phyloP scores from a whole-genome alignment of 2,797 vertebrate species.

The Lithobates pipiens region DNA sequence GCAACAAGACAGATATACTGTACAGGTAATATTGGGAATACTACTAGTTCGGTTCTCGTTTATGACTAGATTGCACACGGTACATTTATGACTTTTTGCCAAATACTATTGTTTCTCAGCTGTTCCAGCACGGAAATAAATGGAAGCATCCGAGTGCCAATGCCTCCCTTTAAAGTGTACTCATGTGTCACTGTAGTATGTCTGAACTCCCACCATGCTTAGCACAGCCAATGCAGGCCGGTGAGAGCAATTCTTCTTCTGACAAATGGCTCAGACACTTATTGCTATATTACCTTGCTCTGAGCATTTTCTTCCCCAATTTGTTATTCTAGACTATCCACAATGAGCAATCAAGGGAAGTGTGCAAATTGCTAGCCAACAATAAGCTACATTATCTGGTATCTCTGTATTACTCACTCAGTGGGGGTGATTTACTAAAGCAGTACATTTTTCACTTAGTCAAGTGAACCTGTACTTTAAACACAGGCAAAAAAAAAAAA shows the following conservation, averaged over 20 bases:
- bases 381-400: not conserved
- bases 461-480: too few species aligned
- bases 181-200: conserved; percentile 44
- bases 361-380: not conserved
- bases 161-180: conserved; percentile 42
- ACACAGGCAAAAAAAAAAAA: too few species aligned
- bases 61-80: not conserved
- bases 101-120: conserved; percentile 46
- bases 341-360: not conserved
- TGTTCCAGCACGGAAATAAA: conserved; percentile 38
- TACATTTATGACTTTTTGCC: conserved; percentile 27
- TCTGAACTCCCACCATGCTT: conserved; percentile 10
- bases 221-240: conserved; percentile 4
- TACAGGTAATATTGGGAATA: not conserved
- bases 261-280: not conserved
- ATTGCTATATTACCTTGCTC: not conserved
- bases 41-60: too few species aligned
- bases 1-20: not conserved
- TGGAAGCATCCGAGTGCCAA: conserved; percentile 21
- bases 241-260: conserved; percentile 20
- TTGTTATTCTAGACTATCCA: not conserved
- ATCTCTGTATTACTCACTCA: not conserved
- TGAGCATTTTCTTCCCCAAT: not conserved
- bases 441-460: too few species aligned
- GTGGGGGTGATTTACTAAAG: too few species aligned